Evolutionary conservation across 2,797 vertebrate species (phyloP).

Genomic region (Clarias platycephalus): DNA sequence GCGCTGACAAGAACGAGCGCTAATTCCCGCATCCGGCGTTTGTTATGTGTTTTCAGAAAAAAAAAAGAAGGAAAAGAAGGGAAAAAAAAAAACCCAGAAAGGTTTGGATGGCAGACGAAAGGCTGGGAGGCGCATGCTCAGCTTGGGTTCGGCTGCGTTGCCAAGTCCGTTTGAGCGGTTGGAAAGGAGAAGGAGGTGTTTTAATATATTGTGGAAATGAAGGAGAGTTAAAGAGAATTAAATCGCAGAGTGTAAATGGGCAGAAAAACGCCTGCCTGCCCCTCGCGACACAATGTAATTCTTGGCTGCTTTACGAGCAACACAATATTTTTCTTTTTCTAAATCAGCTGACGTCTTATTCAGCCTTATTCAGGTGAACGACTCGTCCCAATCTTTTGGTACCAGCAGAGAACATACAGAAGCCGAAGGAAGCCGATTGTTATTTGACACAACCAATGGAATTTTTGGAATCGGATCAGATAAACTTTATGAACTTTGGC

Average conservation of each 20-base stretch:
- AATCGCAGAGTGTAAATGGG: slow-evolving; percentile 30
- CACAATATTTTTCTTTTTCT: slow-evolving; percentile 4
- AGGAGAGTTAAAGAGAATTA: slow-evolving; percentile 15
- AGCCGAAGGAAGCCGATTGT: neutral
- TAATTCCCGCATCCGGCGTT: slow-evolving; percentile 47
- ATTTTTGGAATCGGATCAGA: slow-evolving; percentile 30
- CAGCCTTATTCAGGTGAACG: slow-evolving; percentile 6
- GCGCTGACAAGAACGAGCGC: slow-evolving; percentile 52
- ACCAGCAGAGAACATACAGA: neutral
- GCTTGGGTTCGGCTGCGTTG: slow-evolving; percentile 42
- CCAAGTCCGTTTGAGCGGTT: slow-evolving; percentile 36
- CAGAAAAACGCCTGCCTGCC: slow-evolving; percentile 36
- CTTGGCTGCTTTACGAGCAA: slow-evolving; percentile 17
- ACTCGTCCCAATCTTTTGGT: neutral
- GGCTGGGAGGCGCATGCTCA: slow-evolving; percentile 36
- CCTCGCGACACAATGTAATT: slow-evolving; percentile 27
- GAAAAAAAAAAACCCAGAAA: neutral
- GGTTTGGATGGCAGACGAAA: slow-evolving; percentile 33
- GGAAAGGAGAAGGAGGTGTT: slow-evolving; percentile 37
- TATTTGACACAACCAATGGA: neutral
- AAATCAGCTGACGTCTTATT: slow-evolving; percentile 5
- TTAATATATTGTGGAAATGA: slow-evolving; percentile 45
- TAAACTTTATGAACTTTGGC: slow-evolving; percentile 35
- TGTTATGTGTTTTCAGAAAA: slow-evolving; percentile 42
- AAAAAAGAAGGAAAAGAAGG: too few species aligned